Conservation (phyloP, 1,140 invertebrate species). For the Heterodera carotae region DNA sequence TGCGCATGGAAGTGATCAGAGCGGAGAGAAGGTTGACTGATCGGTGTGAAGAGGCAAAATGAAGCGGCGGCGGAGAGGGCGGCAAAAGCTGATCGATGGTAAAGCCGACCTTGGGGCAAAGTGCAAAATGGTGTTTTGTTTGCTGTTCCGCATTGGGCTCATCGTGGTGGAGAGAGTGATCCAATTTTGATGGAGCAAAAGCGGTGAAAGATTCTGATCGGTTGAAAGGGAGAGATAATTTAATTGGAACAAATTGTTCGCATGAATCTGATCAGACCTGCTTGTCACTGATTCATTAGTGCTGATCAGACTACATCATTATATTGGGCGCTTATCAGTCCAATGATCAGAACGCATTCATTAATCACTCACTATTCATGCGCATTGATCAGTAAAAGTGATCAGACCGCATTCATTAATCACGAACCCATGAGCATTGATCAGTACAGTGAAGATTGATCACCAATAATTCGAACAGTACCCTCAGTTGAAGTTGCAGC, state of each 20-base stretch:
- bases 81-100: conserved; percentile 11
- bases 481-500: not conserved
- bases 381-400: not conserved
- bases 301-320: too few relatives aligned
- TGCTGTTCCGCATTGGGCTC: not conserved
- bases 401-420: too few relatives aligned
- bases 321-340: too few relatives aligned
- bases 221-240: not conserved
- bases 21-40: conserved; percentile 25
- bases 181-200: conserved; percentile 3
- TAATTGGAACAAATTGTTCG: too few relatives aligned
- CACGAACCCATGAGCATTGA: too few relatives aligned
- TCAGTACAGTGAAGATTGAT: too few relatives aligned
- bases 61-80: conserved; percentile 1
- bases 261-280: too few relatives aligned
- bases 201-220: conserved; percentile 21
- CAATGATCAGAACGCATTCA: too few relatives aligned
- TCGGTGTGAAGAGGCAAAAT: conserved; percentile 20
- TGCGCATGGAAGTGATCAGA: conserved; percentile 26
- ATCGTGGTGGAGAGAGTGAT: too few relatives aligned
- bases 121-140: too few relatives aligned
- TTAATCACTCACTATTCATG: too few relatives aligned
- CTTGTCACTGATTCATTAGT: too few relatives aligned
- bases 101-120: conserved; percentile 16
- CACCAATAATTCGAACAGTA: not conserved